A percentile compares a stretch with the other conserved stretches of the same genome.
phyloP scores from a whole-genome alignment of 2,888 invertebrate species.

The Limnephilus rhombicus region DNA sequence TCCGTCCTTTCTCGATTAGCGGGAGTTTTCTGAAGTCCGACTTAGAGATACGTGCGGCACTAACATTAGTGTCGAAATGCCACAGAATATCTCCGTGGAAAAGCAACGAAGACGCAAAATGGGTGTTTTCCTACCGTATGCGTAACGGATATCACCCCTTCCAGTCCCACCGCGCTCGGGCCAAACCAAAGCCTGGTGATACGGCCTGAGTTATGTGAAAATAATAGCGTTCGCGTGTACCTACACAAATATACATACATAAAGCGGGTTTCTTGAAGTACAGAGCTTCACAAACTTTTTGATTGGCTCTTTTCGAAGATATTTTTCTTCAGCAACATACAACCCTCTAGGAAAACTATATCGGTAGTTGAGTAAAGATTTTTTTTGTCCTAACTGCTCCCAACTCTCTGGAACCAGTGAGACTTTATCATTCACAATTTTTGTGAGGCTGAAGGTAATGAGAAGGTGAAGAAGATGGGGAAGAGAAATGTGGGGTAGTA shows the following conservation, averaged over 20 bases:
- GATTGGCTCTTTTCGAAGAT: background rate
- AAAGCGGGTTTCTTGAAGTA: background rate
- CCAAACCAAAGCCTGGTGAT: constrained; percentile 32
- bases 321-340: background rate
- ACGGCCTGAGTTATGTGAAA: constrained; percentile 43
- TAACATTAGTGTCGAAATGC: background rate
- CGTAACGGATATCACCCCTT: constrained; percentile 5
- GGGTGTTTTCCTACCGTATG: background rate
- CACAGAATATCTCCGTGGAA: background rate
- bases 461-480: too few species aligned
- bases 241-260: background rate
- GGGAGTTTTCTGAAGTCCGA: background rate
- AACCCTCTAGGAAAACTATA: background rate
- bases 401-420: too few species aligned
- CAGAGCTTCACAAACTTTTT: background rate
- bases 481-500: too few species aligned
- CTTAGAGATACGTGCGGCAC: background rate
- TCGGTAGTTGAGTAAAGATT: too few species aligned
- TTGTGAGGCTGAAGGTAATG: too few species aligned
- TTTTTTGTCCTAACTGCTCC: too few species aligned
- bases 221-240: constrained; percentile 43
- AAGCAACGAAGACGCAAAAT: constrained; percentile 4
- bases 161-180: background rate
- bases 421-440: too few species aligned
- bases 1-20: background rate